phyloP scores from a whole-genome alignment of 1,140 invertebrate species.

The Lepidurus packardi region DNA sequence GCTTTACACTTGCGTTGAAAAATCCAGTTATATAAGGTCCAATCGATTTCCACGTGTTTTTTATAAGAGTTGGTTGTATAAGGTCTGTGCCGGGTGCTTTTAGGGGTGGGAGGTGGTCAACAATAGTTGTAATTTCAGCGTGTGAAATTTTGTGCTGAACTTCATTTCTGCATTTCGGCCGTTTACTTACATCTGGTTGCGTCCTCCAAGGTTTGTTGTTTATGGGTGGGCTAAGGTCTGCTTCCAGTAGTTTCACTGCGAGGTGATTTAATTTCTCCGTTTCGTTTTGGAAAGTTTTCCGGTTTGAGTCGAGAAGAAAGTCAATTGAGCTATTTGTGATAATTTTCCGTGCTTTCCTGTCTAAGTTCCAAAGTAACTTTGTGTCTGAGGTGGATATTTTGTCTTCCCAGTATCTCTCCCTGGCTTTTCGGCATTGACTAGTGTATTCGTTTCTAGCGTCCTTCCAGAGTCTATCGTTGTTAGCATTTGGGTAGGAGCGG shows the following conservation, averaged over 20 bases:
- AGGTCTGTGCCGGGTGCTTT: constrained; percentile 22
- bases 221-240: background rate
- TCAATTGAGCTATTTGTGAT: background rate
- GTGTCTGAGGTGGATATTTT: background rate
- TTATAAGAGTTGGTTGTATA: constrained; percentile 17
- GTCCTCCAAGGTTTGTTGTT: background rate
- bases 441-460: constrained; percentile 15
- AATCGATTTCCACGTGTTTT: background rate
- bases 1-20: constrained; percentile 13
- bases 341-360: background rate
- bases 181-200: background rate
- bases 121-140: background rate
- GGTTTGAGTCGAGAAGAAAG: constrained; percentile 10
- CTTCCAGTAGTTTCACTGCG: background rate
- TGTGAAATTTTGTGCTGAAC: background rate
- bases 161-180: background rate
- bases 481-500: background rate
- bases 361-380: background rate
- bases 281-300: background rate
- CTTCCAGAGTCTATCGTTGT: constrained; percentile 17
- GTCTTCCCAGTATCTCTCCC: background rate
- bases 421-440: background rate
- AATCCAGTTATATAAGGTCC: background rate
- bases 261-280: background rate
- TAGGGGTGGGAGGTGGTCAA: background rate